These are phyloP conservation scores for Stigmatopora argus DNA, from an alignment of 2,113 vertebrate genomes.

Conservation along the genomic window DNA sequence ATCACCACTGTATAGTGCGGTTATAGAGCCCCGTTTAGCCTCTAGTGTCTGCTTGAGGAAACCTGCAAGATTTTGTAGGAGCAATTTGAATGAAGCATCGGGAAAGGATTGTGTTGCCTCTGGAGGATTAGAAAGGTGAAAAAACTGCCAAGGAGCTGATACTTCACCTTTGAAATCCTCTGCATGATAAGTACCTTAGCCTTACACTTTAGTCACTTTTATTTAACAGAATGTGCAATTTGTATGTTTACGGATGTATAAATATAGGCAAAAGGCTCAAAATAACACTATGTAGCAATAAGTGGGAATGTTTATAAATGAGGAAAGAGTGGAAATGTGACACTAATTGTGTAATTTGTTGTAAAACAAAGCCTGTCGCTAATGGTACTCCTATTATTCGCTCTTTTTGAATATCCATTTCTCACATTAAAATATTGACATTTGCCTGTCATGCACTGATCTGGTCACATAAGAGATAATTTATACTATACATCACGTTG, in stretches of 20 bases:
- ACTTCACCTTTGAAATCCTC: slow-evolving; percentile 38
- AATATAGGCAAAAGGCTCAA: background rate
- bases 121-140: slow-evolving; percentile 33
- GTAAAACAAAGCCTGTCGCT: background rate
- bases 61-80: slow-evolving; percentile 12
- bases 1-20: background rate
- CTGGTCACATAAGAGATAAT: background rate
- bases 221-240: no score
- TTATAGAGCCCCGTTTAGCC: background rate
- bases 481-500: background rate
- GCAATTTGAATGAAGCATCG: slow-evolving; percentile 25
- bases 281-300: background rate
- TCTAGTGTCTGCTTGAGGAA: slow-evolving; percentile 23
- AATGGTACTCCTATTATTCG: no score
- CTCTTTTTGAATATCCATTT: background rate
- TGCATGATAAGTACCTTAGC: slow-evolving; percentile 40
- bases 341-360: no score
- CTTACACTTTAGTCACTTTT: slow-evolving; percentile 26
- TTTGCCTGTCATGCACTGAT: background rate
- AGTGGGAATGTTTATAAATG: background rate
- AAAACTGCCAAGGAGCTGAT: slow-evolving; percentile 27
- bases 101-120: slow-evolving; percentile 27
- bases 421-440: background rate
- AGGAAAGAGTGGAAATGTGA: background rate
- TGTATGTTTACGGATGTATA: no score